Evolutionary conservation across 1,140 invertebrate genomes (phyloP), one percentile per base, ranked within the genome.

Genomic region (Drosophila sturtevanti): DNA sequence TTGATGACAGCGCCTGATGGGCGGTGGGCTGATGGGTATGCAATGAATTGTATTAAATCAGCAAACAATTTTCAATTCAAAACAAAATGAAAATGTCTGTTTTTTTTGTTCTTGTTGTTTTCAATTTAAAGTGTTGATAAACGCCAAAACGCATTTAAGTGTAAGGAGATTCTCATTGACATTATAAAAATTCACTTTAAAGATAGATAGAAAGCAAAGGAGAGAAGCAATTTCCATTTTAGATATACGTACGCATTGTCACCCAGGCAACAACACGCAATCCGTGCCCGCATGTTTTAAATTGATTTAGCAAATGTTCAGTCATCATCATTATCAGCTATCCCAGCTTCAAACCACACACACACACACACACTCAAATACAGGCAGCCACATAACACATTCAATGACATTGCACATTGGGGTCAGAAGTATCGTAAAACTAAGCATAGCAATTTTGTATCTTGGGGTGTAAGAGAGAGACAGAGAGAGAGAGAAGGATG

Each of bases 261-360:
- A 59, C 34, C 41, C 51, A 56, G 27, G 6, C 52, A 21, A 44
- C 48, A 61, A 51, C 58, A 27, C 18, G 21, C 18, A 16, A 16
- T 21, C 35, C 31, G 64, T 48, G 18, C 63, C 34, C 54, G 41
- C 71, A 67, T 69, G 60, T 68, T 38, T 71, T 34, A 76, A 81
- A 86, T 86, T 86, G 81, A 87, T 86, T 86, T 79, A 75, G 68
- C 63, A 81, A 87, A 70, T 81, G 74, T 72, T 64, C 66, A 48
- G 31, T 54, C 59, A 87, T 86, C 76, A 87, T 68, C 81, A 82
- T 86, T 87, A 86, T 76, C 82, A 81, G 70, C 10, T 67, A 27
- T 63, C 37, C 24, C 62, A 38, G 5, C 11, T 44, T 60, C 18
- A 64, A 64, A 71, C 56, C 56, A 22, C 35, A 60, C 12, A 60